A percentile compares a stretch with the other conserved stretches of the same genome.
phyloP scores from a whole-genome alignment of 2,888 invertebrate species.

The Sphinx pinastri region DNA sequence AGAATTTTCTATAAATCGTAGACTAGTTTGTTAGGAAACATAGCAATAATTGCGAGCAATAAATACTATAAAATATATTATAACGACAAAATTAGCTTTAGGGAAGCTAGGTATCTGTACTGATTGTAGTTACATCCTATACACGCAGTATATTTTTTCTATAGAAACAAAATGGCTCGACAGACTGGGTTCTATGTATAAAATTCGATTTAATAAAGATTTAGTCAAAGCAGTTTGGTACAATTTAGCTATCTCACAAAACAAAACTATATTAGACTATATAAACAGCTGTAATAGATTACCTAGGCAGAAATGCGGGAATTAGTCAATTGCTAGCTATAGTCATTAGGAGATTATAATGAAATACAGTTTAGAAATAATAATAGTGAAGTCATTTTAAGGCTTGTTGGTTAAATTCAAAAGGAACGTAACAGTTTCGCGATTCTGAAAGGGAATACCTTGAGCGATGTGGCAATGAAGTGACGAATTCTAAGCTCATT shows the following conservation, averaged over 20 bases:
- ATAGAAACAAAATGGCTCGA: conserved; percentile 65
- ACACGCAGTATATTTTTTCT: conserved; percentile 79
- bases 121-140: conserved; percentile 72
- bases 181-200: conserved; percentile 65
- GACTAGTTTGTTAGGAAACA: conserved; percentile 65
- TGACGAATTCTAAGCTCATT: conserved; percentile 82
- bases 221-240: conserved; percentile 66
- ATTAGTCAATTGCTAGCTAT: conserved; percentile 84
- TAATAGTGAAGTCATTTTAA: conserved; percentile 65
- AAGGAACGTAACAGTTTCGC: conserved; percentile 47
- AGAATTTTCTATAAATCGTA: conserved; percentile 42
- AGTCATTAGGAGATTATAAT: conserved; percentile 66
- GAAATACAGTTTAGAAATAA: conserved; percentile 46
- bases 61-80: conserved; percentile 62
- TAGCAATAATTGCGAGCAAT: conserved; percentile 82
- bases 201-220: conserved; percentile 55
- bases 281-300: conserved; percentile 71
- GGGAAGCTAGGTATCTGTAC: conserved; percentile 80
- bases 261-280: conserved; percentile 64
- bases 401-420: conserved; percentile 68
- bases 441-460: conserved; percentile 55
- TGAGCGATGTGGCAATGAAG: conserved; percentile 60
- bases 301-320: conserved; percentile 73
- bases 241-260: conserved; percentile 75
- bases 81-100: conserved; percentile 64